Percentiles rank a stretch among this genome's conserved stretches.
Evolutionary conservation across 2,888 invertebrate species (phyloP).

Genomic region (Cephus sareptanus): DNA sequence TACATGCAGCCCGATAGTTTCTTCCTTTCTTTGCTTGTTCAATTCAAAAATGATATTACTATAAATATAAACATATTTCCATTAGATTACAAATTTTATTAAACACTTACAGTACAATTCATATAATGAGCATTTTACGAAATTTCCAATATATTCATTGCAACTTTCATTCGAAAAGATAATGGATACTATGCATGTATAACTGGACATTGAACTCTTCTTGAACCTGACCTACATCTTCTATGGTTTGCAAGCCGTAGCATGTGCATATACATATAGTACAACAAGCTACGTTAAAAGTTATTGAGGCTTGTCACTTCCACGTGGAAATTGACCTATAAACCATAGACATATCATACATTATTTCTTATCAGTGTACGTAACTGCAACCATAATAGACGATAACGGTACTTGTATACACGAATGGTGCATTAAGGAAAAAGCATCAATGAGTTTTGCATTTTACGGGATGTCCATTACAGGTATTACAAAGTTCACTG

Average conservation of each 20-base stretch:
- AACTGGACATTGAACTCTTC: not conserved
- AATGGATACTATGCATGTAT: not conserved
- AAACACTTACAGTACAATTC: not conserved
- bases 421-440: not conserved
- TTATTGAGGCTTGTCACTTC: not conserved
- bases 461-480: not conserved
- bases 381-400: not conserved
- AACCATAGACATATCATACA: not conserved
- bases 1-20: not conserved
- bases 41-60: not conserved
- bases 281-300: not conserved
- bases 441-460: not conserved
- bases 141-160: not conserved
- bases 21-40: not conserved
- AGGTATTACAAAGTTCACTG: not conserved
- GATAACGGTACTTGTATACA: not conserved
- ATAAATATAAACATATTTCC: not conserved
- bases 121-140: not conserved
- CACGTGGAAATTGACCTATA: not conserved
- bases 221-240: not conserved
- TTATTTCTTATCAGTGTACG: not conserved
- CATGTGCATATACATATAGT: not conserved
- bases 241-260: not conserved
- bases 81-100: not conserved
- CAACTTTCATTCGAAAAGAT: not conserved